Conservation (phyloP, 2,797 vertebrate genomes). For the Phyllotis vaccarum region DNA sequence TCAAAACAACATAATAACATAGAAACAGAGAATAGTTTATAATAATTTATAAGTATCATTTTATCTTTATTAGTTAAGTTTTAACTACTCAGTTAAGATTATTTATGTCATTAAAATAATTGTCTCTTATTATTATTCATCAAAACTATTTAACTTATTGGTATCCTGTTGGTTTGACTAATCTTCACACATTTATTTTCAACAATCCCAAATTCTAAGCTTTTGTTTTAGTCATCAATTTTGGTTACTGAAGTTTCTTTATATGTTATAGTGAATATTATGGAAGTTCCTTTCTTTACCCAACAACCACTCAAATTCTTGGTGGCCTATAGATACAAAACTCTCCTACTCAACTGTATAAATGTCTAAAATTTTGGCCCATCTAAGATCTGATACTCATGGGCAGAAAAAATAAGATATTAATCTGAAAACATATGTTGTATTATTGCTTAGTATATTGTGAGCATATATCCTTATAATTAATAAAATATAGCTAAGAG, state of each 20-base stretch:
- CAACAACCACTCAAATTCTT: neutral
- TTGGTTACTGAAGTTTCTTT: neutral
- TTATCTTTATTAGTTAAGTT: neutral
- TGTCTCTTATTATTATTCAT: neutral
- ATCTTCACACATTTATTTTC: neutral
- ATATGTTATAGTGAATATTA: neutral
- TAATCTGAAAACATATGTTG: neutral
- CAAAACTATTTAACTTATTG: neutral
- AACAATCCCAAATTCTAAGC: neutral
- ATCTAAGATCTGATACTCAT: neutral
- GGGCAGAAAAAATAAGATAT: neutral
- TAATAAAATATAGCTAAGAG: neutral
- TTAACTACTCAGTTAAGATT: neutral
- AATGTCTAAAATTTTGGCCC: neutral
- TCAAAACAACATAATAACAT: neutral
- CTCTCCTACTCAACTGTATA: neutral
- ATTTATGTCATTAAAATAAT: neutral
- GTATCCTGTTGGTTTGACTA: neutral
- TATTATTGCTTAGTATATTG: neutral
- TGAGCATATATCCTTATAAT: neutral
- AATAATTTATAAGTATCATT: neutral
- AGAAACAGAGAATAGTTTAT: neutral
- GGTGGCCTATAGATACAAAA: neutral
- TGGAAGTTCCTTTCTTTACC: neutral
- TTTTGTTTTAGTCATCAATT: neutral